These are phyloP conservation scores for Lymantria dispar DNA, from an alignment of 2,888 invertebrate genomes.

Conservation along the genomic window DNA sequence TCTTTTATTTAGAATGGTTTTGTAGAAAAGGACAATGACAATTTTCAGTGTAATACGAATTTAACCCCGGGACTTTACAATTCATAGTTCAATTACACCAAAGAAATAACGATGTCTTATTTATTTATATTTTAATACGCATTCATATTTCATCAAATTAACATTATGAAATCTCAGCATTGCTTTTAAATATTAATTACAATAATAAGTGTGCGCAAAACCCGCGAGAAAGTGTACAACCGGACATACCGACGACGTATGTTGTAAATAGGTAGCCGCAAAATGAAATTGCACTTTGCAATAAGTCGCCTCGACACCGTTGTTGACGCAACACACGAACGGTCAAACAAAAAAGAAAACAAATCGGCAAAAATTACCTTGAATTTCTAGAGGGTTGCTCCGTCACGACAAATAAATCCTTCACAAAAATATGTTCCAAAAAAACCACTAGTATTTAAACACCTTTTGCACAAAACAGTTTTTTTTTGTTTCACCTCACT, in stretches of 20 bases:
- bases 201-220: slow-evolving; percentile 39
- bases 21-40: too few relatives aligned
- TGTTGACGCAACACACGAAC: slow-evolving; percentile 45
- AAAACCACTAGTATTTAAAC: slow-evolving; percentile 42
- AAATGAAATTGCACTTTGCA: slow-evolving; percentile 61
- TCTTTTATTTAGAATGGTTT: too few relatives aligned
- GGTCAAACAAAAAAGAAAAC: slow-evolving; percentile 29
- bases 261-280: slow-evolving; percentile 67
- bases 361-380: slow-evolving; percentile 58
- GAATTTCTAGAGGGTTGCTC: slow-evolving; percentile 50
- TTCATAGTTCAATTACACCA: too few relatives aligned
- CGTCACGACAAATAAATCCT: slow-evolving; percentile 53
- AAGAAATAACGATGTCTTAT: too few relatives aligned
- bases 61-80: too few relatives aligned
- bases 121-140: too few relatives aligned
- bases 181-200: slow-evolving; percentile 27
- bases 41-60: too few relatives aligned
- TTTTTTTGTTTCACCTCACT: slow-evolving; percentile 63
- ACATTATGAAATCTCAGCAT: not conserved
- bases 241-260: slow-evolving; percentile 51
- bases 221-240: slow-evolving; percentile 56
- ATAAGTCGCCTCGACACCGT: slow-evolving; percentile 49
- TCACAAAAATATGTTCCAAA: slow-evolving; percentile 44
- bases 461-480: slow-evolving; percentile 43
- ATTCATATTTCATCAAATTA: too few relatives aligned